Evolutionary conservation across 2,113 vertebrate species (phyloP), one percentile per base, ranked within the genome.

Genomic region (Podarcis raffonei): DNA sequence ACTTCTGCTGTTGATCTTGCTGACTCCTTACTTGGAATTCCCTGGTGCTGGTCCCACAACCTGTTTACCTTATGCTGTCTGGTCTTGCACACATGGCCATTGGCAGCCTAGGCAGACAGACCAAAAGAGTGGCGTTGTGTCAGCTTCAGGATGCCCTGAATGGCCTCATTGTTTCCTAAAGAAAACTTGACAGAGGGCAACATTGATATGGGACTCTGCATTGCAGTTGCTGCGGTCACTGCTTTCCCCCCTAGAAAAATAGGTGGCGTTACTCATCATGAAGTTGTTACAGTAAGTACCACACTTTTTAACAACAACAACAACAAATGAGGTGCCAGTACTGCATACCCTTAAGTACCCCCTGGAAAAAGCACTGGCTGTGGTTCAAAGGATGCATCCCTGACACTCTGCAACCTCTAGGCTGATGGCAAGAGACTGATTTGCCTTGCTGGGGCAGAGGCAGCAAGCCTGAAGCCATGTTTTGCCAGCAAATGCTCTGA

Each of bases 191-290:
- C 87, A 88, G 89, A 39, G 79, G 90, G 66, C 12, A 0, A 92
- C 91, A 89, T n/a, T 92, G 94, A 96, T 81, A 53, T 85, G 1
- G 20, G 72, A 76, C 81, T 78, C 1, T 39, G 53, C 62, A 85
- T 78, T 77, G 69, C 68, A 30, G 30, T 72, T 37, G 16, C 37
- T 80, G 85, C 7, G 81, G 81, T 53, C 48, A 12, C 48, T 53
- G 48, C 9, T 53, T 12, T 0, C 48, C 48, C 9, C 48, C 48
- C 48, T 53, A 53, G 48, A 53, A 53, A 53, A 53, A 53, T 53
- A 53, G 48, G 48, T 53, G 48, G 9, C 2, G 0, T 11, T 53
- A 53, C 11, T 53, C 48, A 53, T 53, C 9, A 53, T 53, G 48
- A 53, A 53, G 48, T 53, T 1, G 11, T 53, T 11, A 53, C 48